phyloP scores from a whole-genome alignment of 2,797 vertebrate genomes.

The Atherinosoma microstoma region DNA sequence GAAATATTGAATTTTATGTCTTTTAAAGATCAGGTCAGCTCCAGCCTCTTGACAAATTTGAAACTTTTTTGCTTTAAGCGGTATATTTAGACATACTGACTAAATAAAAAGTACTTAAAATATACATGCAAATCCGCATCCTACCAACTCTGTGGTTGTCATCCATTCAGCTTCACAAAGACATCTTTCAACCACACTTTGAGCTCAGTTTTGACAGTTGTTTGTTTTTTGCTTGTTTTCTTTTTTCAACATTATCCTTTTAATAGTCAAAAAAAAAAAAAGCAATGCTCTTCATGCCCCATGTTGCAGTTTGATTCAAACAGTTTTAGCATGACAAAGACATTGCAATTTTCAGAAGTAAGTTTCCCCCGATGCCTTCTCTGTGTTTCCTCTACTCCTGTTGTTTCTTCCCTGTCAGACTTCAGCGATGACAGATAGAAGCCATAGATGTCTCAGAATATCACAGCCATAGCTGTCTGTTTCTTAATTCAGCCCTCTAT shows the following conservation, averaged over 20 bases:
- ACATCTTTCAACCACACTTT: neutral
- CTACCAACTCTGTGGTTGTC: neutral
- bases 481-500: conserved; percentile 9
- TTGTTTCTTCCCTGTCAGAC: conserved; percentile 12
- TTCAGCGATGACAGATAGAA: conserved; percentile 15
- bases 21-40: neutral
- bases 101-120: neutral
- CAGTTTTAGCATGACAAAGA: neutral
- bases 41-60: neutral
- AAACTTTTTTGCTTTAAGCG: too few species aligned
- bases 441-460: conserved; percentile 13
- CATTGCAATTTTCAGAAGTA: neutral
- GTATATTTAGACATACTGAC: neutral
- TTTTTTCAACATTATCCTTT: neutral
- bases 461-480: neutral
- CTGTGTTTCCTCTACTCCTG: neutral
- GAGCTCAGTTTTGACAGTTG: neutral
- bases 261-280: neutral
- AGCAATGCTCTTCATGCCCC: neutral
- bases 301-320: neutral
- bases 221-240: neutral
- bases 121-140: neutral
- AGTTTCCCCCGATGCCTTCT: neutral
- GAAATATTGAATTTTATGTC: neutral
- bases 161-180: neutral